Evolutionary conservation across 2,113 vertebrate species (phyloP).

Genomic region (Pionites leucogaster): DNA sequence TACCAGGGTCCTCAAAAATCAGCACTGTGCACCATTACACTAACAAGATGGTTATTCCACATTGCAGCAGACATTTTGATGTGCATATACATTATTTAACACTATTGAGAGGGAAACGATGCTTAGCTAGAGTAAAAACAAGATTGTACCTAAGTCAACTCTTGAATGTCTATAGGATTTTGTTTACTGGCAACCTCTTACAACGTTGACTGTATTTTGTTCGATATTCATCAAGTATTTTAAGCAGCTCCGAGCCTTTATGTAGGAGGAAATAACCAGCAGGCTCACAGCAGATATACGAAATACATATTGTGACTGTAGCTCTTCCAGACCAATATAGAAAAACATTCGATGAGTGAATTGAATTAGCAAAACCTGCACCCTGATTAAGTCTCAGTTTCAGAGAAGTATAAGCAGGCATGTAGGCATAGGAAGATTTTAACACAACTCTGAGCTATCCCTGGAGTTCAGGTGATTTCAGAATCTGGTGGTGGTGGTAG

Average conservation of each 20-base stretch:
- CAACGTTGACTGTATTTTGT: background rate
- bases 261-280: background rate
- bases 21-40: background rate
- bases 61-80: conserved; percentile 8
- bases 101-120: background rate
- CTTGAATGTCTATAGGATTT: background rate
- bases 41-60: background rate
- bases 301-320: background rate
- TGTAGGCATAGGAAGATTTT: background rate
- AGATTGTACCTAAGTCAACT: background rate
- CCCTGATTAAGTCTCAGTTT: background rate
- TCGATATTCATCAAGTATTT: background rate
- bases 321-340: background rate
- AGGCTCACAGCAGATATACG: background rate
- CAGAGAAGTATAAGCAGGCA: background rate
- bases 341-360: background rate
- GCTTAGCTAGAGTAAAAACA: background rate
- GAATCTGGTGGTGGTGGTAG: background rate
- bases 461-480: background rate
- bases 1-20: background rate
- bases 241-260: background rate
- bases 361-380: background rate
- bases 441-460: background rate
- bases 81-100: conserved; percentile 18
- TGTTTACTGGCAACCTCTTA: background rate